Conservation (phyloP, 2,113 vertebrate species). For the Sminthopsis crassicaudata region DNA sequence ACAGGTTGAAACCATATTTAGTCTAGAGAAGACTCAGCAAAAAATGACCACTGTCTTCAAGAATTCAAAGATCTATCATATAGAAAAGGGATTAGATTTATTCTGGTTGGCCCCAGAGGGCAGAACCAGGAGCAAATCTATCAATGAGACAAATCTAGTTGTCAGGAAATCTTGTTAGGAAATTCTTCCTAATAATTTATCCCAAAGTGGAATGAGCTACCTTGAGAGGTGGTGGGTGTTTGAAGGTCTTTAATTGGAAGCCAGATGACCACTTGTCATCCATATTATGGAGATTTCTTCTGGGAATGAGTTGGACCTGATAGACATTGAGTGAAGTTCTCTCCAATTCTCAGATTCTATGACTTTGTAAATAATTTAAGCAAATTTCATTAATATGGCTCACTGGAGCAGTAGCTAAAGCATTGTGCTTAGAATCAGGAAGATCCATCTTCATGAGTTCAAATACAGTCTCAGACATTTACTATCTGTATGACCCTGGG, state of each 20-base stretch:
- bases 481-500: background rate
- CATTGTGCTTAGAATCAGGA: background rate
- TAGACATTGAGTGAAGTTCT: too few relatives aligned
- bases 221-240: background rate
- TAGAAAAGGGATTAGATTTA: background rate
- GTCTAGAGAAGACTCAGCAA: background rate
- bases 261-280: background rate
- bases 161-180: background rate
- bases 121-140: background rate
- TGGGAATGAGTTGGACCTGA: background rate
- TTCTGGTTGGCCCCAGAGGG: background rate
- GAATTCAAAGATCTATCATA: background rate
- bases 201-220: background rate
- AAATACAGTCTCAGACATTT: background rate
- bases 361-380: background rate
- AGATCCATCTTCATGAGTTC: background rate
- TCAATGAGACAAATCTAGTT: background rate
- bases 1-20: background rate
- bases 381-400: background rate
- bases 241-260: background rate
- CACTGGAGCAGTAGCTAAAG: too few relatives aligned
- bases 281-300: background rate
- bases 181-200: background rate
- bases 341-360: background rate
- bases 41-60: background rate